Evolutionary conservation across 1,140 invertebrate genomes (phyloP).

Genomic region (Lepidurus arcticus): DNA sequence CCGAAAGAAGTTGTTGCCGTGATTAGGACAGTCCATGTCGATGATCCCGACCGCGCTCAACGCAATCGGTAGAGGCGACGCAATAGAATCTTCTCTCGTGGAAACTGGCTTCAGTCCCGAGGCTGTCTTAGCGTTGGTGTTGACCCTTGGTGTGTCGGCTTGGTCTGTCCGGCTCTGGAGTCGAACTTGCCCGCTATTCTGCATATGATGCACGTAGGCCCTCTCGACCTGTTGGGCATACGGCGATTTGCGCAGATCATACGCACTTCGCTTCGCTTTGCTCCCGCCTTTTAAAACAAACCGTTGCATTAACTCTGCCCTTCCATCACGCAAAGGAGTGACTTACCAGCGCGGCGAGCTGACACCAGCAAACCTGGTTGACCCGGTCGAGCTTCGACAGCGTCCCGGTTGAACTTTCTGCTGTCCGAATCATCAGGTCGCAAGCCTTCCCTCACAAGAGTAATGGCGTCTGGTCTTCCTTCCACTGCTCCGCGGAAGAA

Average conservation of each 20-base stretch:
- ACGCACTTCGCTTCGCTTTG: neutral
- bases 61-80: neutral
- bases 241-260: neutral
- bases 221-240: neutral
- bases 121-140: neutral
- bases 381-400: neutral
- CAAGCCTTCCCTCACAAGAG: neutral
- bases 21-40: slow-evolving; percentile 30
- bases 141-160: too few species aligned
- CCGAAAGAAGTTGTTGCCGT: slow-evolving; percentile 43
- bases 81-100: neutral
- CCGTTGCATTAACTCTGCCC: neutral
- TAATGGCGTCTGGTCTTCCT: neutral
- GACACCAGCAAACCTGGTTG: neutral
- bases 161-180: too few species aligned
- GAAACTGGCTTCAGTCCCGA: neutral
- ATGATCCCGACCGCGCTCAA: neutral
- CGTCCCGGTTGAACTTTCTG: neutral
- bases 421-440: neutral
- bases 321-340: neutral
- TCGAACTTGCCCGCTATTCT: neutral
- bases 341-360: neutral
- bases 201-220: neutral
- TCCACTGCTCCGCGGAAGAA: neutral
- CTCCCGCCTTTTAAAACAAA: neutral